phyloP scores from a whole-genome alignment of 2,113 vertebrate genomes.

The Asarcornis scutulata region DNA sequence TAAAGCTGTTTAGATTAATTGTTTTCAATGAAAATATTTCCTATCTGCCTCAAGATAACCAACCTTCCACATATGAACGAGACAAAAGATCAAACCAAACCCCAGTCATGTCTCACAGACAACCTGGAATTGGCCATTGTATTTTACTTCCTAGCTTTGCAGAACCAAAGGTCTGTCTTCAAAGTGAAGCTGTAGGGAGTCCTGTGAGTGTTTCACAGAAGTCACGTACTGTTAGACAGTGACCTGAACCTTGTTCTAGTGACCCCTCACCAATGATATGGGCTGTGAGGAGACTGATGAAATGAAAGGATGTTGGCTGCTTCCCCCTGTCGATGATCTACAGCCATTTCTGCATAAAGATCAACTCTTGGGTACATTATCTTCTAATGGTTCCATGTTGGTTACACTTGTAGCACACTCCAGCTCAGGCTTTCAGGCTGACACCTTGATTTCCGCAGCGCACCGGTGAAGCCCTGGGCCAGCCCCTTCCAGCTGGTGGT shows the following conservation, averaged over 20 bases:
- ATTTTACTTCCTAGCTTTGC: conserved; percentile 34
- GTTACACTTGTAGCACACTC: not conserved
- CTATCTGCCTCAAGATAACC: conserved; percentile 1
- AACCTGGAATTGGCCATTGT: conserved; percentile 30
- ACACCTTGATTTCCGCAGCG: fast-evolving
- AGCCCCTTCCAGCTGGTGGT: too few relatives aligned
- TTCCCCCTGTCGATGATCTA: conserved; percentile 34
- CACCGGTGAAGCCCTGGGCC: fast-evolving
- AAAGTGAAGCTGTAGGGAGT: conserved; percentile 45
- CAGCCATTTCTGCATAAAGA: not conserved
- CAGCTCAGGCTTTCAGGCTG: too few relatives aligned
- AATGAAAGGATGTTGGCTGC: not conserved
- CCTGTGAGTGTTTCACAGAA: not conserved
- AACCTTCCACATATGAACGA: not conserved
- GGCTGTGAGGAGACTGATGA: not conserved
- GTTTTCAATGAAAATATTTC: conserved; percentile 17
- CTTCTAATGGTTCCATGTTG: not conserved
- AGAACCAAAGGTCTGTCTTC: not conserved
- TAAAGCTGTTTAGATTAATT: not conserved
- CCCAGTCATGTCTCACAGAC: not conserved
- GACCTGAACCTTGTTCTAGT: not conserved
- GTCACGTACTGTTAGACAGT: not conserved
- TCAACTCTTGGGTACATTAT: not conserved
- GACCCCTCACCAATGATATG: not conserved
- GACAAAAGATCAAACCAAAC: not conserved